phyloP scores from a whole-genome alignment of 2,113 vertebrate species.

The Platycercus adscitus region DNA sequence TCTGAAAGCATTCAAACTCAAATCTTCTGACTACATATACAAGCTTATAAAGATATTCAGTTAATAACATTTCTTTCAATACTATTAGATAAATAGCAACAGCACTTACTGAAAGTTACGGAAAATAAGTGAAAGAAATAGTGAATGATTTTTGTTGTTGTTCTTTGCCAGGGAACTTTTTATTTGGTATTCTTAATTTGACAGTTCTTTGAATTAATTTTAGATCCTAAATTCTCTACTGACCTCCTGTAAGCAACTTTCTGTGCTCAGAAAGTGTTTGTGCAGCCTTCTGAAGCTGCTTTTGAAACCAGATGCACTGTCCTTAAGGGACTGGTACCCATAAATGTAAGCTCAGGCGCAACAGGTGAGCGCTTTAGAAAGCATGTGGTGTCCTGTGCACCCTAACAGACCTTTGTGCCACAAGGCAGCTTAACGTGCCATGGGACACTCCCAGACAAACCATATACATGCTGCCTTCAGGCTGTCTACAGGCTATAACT shows the following conservation, averaged over 20 bases:
- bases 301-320: not conserved
- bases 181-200: not conserved
- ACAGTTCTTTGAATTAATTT: not conserved
- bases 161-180: not conserved
- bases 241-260: not conserved
- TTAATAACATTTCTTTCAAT: not conserved
- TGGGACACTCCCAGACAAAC: not conserved
- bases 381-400: not conserved
- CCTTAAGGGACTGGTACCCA: not conserved
- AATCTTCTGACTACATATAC: not conserved
- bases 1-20: not conserved
- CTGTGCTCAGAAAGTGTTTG: not conserved
- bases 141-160: accelerated
- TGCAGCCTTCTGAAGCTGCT: not conserved
- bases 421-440: not conserved
- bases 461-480: not conserved
- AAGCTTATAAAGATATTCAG: not conserved
- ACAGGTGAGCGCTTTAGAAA: not conserved
- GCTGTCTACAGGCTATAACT: not conserved
- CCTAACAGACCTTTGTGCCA: not conserved
- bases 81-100: not conserved
- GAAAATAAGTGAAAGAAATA: not conserved
- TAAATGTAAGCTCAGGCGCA: not conserved
- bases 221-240: not conserved
- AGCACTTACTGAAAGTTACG: not conserved